phyloP scores from a whole-genome alignment of 2,113 vertebrate species.

The Progne subis region DNA sequence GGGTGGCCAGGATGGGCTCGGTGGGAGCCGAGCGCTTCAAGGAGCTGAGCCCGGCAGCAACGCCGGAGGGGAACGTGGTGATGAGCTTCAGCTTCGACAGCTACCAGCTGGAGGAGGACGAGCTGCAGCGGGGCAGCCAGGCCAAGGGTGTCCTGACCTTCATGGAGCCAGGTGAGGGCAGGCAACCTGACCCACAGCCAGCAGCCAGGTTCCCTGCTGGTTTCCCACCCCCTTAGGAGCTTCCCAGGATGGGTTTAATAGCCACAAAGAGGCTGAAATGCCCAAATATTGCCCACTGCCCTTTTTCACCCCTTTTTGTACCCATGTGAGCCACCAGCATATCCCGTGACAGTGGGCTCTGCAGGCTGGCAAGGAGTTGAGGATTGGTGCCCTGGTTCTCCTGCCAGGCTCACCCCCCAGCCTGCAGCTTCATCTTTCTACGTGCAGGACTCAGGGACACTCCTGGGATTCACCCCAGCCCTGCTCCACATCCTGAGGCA shows the following conservation, averaged over 20 bases:
- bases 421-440: background rate
- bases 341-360: accelerated
- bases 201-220: accelerated
- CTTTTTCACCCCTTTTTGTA: background rate
- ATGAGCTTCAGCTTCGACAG: constrained; percentile 94
- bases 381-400: background rate
- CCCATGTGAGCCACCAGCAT: background rate
- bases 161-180: constrained; percentile 84
- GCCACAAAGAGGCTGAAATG: background rate
- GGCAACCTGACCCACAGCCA: accelerated
- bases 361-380: background rate
- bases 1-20: constrained; percentile 73
- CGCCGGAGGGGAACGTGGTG: constrained; percentile 82
- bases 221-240: background rate
- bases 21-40: constrained; percentile 82
- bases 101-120: constrained; percentile 90
- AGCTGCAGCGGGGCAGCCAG: constrained; percentile 74
- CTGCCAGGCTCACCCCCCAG: background rate
- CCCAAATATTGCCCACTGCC: background rate
- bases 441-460: accelerated
- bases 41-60: constrained; percentile 75
- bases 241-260: background rate
- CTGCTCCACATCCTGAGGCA: background rate
- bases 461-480: background rate
- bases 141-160: constrained; percentile 84